Conservation (phyloP, 2,888 invertebrate genomes). For the Brachyptera risi region DNA sequence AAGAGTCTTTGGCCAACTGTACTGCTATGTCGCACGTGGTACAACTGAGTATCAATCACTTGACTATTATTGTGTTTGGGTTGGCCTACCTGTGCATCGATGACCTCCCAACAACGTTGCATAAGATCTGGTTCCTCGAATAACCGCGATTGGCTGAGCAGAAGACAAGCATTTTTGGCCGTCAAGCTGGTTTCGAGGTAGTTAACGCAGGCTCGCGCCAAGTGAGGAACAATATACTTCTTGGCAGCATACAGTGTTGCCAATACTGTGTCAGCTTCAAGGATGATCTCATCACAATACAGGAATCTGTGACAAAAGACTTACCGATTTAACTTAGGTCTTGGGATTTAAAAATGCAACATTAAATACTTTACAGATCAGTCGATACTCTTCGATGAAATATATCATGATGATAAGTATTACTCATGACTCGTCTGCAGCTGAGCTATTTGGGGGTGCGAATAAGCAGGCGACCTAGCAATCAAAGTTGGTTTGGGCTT, state of each 20-base stretch:
- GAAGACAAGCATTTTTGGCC: conserved; percentile 92
- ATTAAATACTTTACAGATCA: too few species aligned
- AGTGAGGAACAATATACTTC: conserved; percentile 93
- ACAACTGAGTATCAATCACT: too few species aligned
- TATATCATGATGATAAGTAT: neutral
- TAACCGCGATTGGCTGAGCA: conserved; percentile 89
- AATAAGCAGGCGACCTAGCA: too few species aligned
- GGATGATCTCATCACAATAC: conserved; percentile 93
- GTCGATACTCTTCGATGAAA: too few species aligned
- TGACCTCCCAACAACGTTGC: conserved; percentile 96
- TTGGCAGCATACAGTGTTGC: conserved; percentile 94
- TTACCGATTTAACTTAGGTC: too few species aligned
- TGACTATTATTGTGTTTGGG: too few species aligned
- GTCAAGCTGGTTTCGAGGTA: conserved; percentile 94
- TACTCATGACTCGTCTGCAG: neutral
- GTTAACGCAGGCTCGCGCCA: conserved; percentile 90
- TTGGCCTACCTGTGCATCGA: conserved; percentile 88
- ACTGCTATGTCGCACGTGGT: too few species aligned
- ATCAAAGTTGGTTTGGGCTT: too few species aligned
- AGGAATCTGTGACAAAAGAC: conserved; percentile 81
- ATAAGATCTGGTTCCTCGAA: conserved; percentile 96
- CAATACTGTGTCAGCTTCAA: conserved; percentile 92
- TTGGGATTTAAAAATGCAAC: too few species aligned
- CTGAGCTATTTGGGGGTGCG: too few species aligned
- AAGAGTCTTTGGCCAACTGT: too few species aligned